Conservation (phyloP, 2,888 invertebrate genomes). For the Trissonchulus latispiculum region DNA sequence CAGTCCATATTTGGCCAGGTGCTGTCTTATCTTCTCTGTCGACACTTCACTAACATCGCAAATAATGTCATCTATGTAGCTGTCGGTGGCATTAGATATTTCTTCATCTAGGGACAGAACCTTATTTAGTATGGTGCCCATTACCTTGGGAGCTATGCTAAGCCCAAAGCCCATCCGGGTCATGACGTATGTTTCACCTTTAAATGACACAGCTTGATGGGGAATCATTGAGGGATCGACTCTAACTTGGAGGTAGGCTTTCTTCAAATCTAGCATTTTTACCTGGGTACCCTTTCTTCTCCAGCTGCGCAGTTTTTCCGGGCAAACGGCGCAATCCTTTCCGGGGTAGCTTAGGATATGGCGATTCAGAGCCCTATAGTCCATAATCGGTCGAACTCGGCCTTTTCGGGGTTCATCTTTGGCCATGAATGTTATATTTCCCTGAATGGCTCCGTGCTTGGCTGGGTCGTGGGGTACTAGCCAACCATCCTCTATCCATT, state of each 20-base stretch:
- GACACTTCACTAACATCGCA: not conserved
- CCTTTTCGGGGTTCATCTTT: no score
- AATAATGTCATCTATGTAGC: conserved; percentile 3
- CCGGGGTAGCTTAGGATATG: not conserved
- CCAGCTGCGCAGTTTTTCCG: not conserved
- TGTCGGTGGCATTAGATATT: not conserved
- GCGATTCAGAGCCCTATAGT: not conserved
- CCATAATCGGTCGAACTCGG: conserved; percentile 1
- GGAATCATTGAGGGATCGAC: not conserved
- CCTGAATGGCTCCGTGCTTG: no score
- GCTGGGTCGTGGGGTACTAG: no score
- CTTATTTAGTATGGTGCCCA: not conserved
- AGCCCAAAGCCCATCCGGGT: conserved; percentile 1
- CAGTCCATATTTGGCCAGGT: not conserved
- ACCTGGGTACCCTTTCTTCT: not conserved
- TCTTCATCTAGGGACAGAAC: not conserved
- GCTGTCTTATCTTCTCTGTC: not conserved
- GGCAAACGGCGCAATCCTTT: not conserved
- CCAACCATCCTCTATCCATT: no score
- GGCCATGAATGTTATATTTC: no score
- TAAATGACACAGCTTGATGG: not conserved
- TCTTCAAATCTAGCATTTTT: not conserved
- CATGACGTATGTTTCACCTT: not conserved
- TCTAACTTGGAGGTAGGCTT: conserved; percentile 1
- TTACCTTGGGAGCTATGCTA: conserved; percentile 5